A percentile compares a stretch with the other conserved stretches of the same genome.
phyloP scores from a whole-genome alignment of 2,113 vertebrate genomes.

The Xyliphius kryptos region DNA sequence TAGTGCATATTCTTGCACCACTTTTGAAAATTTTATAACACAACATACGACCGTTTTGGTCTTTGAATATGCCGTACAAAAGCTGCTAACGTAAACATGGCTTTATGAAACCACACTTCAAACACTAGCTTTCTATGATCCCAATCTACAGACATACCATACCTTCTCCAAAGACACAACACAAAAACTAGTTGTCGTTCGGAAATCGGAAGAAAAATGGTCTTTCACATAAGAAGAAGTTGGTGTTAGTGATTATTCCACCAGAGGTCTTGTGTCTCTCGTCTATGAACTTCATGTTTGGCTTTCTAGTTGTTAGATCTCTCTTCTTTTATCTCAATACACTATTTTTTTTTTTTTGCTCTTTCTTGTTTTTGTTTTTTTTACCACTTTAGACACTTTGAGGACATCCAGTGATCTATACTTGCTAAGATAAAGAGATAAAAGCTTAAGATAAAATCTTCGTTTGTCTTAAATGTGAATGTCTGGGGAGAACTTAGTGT shows the following conservation, averaged over 20 bases:
- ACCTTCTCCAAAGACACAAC: conserved; percentile 51
- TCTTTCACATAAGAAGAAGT: neutral
- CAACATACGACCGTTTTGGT: conserved; percentile 45
- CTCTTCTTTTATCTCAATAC: no score
- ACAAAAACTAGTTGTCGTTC: conserved; percentile 28
- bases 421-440: no score
- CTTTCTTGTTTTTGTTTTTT: no score
- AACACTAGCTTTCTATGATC: conserved; percentile 33
- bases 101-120: conserved; percentile 41
- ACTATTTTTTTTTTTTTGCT: conserved; percentile 13
- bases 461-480: conserved; percentile 31
- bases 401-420: no score
- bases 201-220: no score
- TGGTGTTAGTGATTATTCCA: neutral
- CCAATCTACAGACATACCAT: conserved; percentile 49
- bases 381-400: no score
- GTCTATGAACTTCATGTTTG: no score
- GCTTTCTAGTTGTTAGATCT: no score
- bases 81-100: conserved; percentile 56
- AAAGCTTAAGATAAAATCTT: conserved; percentile 10
- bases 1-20: no score
- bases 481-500: conserved; percentile 29
- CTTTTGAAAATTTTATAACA: neutral
- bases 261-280: neutral
- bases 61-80: conserved; percentile 56